A percentile compares a stretch with the other conserved stretches of the same genome.
Evolutionary conservation across 2,888 invertebrate genomes (phyloP).

Genomic region (Troglohyphantes excavatus): DNA sequence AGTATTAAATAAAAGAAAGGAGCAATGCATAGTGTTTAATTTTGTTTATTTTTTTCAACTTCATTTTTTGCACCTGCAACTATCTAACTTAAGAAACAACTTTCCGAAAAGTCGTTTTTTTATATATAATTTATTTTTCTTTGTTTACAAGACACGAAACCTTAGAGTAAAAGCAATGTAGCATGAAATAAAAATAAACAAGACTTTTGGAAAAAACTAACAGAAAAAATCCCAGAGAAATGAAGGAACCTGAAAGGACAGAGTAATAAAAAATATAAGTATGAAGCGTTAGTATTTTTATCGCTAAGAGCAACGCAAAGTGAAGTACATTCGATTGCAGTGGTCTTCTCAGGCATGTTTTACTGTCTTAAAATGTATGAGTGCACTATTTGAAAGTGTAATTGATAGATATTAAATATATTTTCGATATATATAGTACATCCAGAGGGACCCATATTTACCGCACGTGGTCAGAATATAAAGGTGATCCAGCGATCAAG

Average conservation of each 20-base stretch:
- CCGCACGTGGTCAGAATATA: too few relatives aligned
- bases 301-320: conserved; percentile 44
- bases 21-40: too few relatives aligned
- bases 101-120: conserved; percentile 35
- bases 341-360: conserved; percentile 14
- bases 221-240: not conserved
- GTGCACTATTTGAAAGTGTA: too few relatives aligned
- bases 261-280: conserved; percentile 21
- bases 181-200: conserved; percentile 65
- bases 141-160: conserved; percentile 23
- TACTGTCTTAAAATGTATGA: too few relatives aligned
- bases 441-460: too few relatives aligned
- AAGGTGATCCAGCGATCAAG: too few relatives aligned
- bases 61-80: conserved; percentile 39
- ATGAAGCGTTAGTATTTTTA: conserved; percentile 39
- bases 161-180: conserved; percentile 53
- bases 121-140: conserved; percentile 54
- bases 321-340: conserved; percentile 60
- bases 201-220: not conserved
- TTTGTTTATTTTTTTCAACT: too few relatives aligned
- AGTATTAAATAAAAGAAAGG: too few relatives aligned
- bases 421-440: too few relatives aligned
- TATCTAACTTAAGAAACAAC: conserved; percentile 51
- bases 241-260: conserved; percentile 24
- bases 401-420: too few relatives aligned